Evolutionary conservation across 2,797 vertebrate species (phyloP).

Genomic region (Mus caroli): DNA sequence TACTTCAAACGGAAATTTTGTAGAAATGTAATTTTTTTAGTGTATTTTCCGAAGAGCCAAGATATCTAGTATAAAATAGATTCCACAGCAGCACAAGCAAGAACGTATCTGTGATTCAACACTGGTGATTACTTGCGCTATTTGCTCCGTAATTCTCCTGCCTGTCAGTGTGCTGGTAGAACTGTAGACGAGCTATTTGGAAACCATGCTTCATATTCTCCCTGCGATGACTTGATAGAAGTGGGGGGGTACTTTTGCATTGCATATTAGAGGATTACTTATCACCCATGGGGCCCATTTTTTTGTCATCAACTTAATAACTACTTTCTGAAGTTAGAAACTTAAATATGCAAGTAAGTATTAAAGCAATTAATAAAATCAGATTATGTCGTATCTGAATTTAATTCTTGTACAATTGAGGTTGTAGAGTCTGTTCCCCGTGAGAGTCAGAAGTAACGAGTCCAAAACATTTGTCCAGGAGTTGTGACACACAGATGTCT

Average conservation of each 20-base stretch:
- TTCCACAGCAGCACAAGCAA: not conserved
- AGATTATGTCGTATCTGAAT: conserved; percentile 62
- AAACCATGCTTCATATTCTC: not conserved
- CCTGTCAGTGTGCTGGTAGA: not conserved
- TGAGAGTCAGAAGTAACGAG: conserved; percentile 4
- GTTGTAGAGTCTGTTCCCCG: conserved; percentile 13
- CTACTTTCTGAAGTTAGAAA: conserved; percentile 35
- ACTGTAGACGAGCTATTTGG: not conserved
- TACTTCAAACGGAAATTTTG: conserved; percentile 6
- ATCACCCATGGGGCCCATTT: conserved; percentile 32
- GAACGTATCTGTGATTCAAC: not conserved
- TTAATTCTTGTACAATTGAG: conserved; percentile 63
- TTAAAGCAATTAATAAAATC: conserved; percentile 63
- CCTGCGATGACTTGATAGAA: not conserved
- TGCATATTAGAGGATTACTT: conserved; percentile 15
- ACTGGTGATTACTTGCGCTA: conserved; percentile 51
- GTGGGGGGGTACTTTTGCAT: not conserved
- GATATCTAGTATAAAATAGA: not conserved
- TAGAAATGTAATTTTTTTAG: conserved; percentile 27
- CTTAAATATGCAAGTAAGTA: conserved; percentile 51
- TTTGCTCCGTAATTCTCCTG: conserved; percentile 21
- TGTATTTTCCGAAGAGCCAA: conserved; percentile 3
- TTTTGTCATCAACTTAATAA: conserved; percentile 60
- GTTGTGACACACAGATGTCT: not conserved
- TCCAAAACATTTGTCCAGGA: not conserved